Conservation (phyloP, 2,113 vertebrate species). For the Lepisosteus oculatus region DNA sequence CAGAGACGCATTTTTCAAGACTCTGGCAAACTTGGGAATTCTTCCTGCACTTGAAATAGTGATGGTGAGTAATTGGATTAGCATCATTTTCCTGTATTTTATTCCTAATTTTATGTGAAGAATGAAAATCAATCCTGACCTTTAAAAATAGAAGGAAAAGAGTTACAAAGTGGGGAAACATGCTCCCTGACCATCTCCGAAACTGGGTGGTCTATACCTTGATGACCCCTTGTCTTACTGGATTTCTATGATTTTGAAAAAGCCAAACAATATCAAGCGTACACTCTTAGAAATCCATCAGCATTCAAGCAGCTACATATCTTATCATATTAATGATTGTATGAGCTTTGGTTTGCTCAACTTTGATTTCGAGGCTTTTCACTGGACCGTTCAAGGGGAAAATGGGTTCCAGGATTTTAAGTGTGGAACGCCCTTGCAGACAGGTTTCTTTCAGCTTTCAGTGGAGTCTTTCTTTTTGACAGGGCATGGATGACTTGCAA, state of each 20-base stretch:
- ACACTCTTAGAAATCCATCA: too few species aligned
- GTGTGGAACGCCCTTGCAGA: background rate
- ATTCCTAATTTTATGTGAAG: too few species aligned
- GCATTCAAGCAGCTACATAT: too few species aligned
- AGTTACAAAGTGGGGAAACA: too few species aligned
- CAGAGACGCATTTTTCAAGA: conserved; percentile 97
- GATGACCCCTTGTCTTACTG: too few species aligned
- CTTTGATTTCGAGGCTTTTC: background rate
- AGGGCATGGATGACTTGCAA: conserved; percentile 98
- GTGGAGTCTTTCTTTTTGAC: conserved; percentile 22
- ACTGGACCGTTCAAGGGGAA: background rate
- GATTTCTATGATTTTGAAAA: too few species aligned
- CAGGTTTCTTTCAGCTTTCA: background rate
- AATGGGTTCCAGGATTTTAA: background rate
- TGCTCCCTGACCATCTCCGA: too few species aligned
- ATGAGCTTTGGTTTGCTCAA: background rate
- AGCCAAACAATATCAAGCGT: too few species aligned
- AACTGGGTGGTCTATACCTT: too few species aligned
- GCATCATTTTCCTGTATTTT: too few species aligned
- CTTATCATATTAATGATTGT: background rate
- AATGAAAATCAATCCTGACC: too few species aligned
- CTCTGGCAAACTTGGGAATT: conserved; percentile 91
- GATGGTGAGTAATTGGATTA: conserved; percentile 72
- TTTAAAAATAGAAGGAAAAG: too few species aligned
- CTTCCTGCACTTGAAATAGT: conserved; percentile 96